A percentile compares a stretch with the other conserved stretches of the same genome.
These are phyloP conservation scores for Zaprionus ornatus DNA, from an alignment of 1,140 invertebrate species.

Conservation along the genomic window DNA sequence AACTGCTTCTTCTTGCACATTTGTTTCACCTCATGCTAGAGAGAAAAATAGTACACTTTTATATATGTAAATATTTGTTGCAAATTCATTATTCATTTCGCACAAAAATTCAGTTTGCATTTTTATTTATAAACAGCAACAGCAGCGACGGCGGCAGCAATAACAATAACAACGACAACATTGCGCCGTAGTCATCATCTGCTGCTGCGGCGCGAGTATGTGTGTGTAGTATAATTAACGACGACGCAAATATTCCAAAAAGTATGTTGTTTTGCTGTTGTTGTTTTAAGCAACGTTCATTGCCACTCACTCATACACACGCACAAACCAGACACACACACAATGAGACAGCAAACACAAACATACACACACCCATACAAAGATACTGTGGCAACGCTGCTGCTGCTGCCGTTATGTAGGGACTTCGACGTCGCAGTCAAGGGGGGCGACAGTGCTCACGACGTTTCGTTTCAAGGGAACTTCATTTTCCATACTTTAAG, in stretches of 20 bases:
- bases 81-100: conserved; percentile 25
- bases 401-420: conserved; percentile 39
- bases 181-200: conserved; percentile 20
- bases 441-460: conserved; percentile 6
- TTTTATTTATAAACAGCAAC: conserved; percentile 49
- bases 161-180: conserved; percentile 17
- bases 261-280: conserved; percentile 47
- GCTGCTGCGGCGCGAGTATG: conserved; percentile 24
- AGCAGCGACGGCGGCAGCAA: background rate
- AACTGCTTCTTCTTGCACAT: conserved; percentile 47
- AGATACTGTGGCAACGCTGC: conserved; percentile 21
- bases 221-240: conserved; percentile 44
- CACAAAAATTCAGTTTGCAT: conserved; percentile 32
- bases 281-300: conserved; percentile 65
- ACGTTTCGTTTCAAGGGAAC: conserved; percentile 70
- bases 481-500: conserved; percentile 73
- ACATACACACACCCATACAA: conserved; percentile 30
- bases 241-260: conserved; percentile 68
- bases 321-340: conserved; percentile 30
- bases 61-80: conserved; percentile 2
- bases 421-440: conserved; percentile 13
- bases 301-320: conserved; percentile 53
- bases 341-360: conserved; percentile 45
- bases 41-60: conserved; percentile 23
- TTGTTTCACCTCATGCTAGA: conserved; percentile 26